phyloP scores from a whole-genome alignment of 92 coral and sea anemone genomes.

The Palythoa grandiflora region DNA sequence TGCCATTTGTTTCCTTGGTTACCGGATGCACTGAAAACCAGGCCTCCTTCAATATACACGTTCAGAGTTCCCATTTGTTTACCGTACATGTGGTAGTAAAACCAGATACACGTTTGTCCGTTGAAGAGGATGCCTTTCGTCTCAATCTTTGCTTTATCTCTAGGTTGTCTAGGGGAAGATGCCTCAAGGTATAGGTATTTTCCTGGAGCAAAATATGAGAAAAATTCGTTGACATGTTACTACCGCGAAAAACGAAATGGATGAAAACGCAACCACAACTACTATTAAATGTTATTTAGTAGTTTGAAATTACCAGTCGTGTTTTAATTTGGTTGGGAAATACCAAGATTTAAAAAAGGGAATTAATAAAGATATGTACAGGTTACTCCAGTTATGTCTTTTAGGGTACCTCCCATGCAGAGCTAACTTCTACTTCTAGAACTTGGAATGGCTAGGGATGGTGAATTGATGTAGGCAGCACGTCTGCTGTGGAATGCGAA shows the following conservation, averaged over 20 bases:
- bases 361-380: no score
- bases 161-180: not conserved
- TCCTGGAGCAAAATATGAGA: not conserved
- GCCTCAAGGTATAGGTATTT: conserved; percentile 36
- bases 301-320: no score
- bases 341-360: no score
- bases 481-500: no score
- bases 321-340: no score
- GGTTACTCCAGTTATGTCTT: no score
- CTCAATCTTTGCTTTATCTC: conserved; percentile 32
- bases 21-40: conserved; percentile 48
- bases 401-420: no score
- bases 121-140: conserved; percentile 12
- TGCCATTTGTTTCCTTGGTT: conserved; percentile 52
- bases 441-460: no score
- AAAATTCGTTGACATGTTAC: not conserved
- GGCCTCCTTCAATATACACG: conserved; percentile 18
- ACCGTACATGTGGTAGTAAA: conserved; percentile 57
- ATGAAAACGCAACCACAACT: not conserved
- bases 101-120: conserved; percentile 31
- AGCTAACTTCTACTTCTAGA: no score
- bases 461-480: no score
- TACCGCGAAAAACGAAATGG: not conserved
- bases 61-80: conserved; percentile 39
- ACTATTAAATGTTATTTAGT: not conserved